Percentiles rank a stretch among this genome's conserved stretches.
phyloP scores from a whole-genome alignment of 1,140 invertebrate species.

The Hylaeus volcanicus region DNA sequence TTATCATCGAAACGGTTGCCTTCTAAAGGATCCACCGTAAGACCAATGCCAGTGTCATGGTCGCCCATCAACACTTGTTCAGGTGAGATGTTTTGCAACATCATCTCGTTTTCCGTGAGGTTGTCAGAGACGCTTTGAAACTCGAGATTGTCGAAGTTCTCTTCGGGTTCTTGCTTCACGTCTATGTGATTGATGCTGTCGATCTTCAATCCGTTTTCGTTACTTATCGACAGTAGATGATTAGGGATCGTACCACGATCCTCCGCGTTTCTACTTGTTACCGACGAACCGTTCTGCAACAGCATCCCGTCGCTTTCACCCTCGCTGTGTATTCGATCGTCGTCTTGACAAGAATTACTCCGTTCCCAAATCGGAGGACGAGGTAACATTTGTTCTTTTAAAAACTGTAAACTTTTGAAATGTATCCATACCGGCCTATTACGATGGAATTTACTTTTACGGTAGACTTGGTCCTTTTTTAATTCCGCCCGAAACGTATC shows the following conservation, averaged over 20 bases:
- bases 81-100: conserved; percentile 76
- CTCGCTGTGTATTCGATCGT: conserved; percentile 62
- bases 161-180: conserved; percentile 74
- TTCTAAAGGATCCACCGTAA: conserved; percentile 70
- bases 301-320: conserved; percentile 54
- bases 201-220: conserved; percentile 59
- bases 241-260: conserved; percentile 63
- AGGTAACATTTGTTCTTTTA: conserved; percentile 78
- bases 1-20: conserved; percentile 75
- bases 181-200: conserved; percentile 59
- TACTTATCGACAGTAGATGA: conserved; percentile 59
- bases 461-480: conserved; percentile 77
- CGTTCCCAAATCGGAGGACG: conserved; percentile 76
- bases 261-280: conserved; percentile 52
- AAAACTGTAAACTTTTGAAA: conserved; percentile 75
- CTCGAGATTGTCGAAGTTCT: conserved; percentile 71
- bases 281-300: conserved; percentile 47
- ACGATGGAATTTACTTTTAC: conserved; percentile 72
- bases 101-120: conserved; percentile 73
- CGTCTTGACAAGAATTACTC: conserved; percentile 53
- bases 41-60: conserved; percentile 64
- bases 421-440: conserved; percentile 78
- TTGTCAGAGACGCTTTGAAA: conserved; percentile 71
- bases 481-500: conserved; percentile 79
- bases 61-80: conserved; percentile 75